Evolutionary conservation across 1,140 invertebrate species (phyloP), one percentile per base, ranked within the genome.

Genomic region (Sipha flava): DNA sequence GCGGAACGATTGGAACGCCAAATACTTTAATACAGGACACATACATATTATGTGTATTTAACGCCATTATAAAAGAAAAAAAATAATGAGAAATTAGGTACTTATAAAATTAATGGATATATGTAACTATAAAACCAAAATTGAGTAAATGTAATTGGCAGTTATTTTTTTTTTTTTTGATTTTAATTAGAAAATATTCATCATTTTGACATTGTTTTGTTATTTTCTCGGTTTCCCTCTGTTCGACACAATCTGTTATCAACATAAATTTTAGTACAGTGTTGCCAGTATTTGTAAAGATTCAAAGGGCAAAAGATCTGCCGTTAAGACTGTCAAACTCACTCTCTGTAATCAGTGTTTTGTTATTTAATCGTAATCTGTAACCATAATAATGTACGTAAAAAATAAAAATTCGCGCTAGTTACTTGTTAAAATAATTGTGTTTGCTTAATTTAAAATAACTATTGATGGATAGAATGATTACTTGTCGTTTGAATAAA

Each of bases 21-120:
- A 52, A 77, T 26, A 77, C 26, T 77, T 77, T 77, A 54, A 77
- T 77, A 40, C 72, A 57, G 14, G 72, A 77, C 26, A 54, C 40
- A n/a, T 68, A 68, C 40, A 40, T 43, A 66, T 40, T 10, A 40
- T 68, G 23, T 9, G 26, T 29, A 26, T 1, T 68, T 16, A 26
- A 23, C 23, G 37, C 21, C 66, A 68, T 68, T 4, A 0, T 68
- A 45, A 66, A 66, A 66, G n/a, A 10, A 23, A 40, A n/a, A 12
- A 18, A 34, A 64, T 64, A 1, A 37, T 21, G 18, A 3, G 9
- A 47, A 47, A 47, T 47, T n/a, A n/a, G n/a, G n/a, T n/a, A n/a
- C n/a, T n/a, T n/a, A n/a, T n/a, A n/a, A n/a, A n/a, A n/a, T n/a
- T n/a, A n/a, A n/a, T n/a, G n/a, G n/a, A n/a, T n/a, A n/a, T n/a